phyloP scores from a whole-genome alignment of 2,113 vertebrate genomes.

The Lepisosteus oculatus region DNA sequence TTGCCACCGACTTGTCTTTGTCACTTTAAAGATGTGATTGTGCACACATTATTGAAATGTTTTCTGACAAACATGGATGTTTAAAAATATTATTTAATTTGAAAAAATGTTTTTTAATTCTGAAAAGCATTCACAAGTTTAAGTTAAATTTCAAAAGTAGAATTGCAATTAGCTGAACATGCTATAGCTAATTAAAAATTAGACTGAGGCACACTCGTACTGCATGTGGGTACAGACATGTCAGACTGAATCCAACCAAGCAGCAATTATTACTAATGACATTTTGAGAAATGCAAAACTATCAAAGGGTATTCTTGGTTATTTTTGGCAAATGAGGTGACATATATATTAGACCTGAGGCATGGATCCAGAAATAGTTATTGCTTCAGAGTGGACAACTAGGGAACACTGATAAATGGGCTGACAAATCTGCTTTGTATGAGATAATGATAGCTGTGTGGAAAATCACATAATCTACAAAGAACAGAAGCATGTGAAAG shows the following conservation, averaged over 20 bases:
- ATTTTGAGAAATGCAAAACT: slow-evolving; percentile 47
- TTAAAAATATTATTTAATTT: too few relatives aligned
- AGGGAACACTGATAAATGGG: slow-evolving; percentile 68
- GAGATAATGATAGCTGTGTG: slow-evolving; percentile 63
- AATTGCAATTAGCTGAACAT: too few relatives aligned
- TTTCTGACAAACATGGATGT: too few relatives aligned
- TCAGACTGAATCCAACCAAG: slow-evolving; percentile 27
- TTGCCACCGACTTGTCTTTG: too few relatives aligned
- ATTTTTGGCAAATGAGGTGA: slow-evolving; percentile 50
- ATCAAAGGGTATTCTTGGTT: slow-evolving; percentile 47
- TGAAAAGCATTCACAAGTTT: too few relatives aligned
- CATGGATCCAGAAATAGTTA: slow-evolving; percentile 60
- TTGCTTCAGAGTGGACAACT: slow-evolving; percentile 61
- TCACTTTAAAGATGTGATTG: too few relatives aligned
- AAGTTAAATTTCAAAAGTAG: too few relatives aligned
- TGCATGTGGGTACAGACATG: background rate
- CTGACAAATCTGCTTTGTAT: slow-evolving; percentile 74
- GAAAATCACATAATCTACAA: slow-evolving; percentile 41
- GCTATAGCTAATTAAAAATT: background rate
- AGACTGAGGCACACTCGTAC: background rate
- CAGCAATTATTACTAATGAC: slow-evolving; percentile 40
- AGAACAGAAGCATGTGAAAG: slow-evolving; percentile 20
- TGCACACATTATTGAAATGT: too few relatives aligned
- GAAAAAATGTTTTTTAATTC: too few relatives aligned
- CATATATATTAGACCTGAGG: slow-evolving; percentile 51